Evolutionary conservation across 92 coral and sea anemone genomes (phyloP).

Genomic region (Parazoanthus darwini): DNA sequence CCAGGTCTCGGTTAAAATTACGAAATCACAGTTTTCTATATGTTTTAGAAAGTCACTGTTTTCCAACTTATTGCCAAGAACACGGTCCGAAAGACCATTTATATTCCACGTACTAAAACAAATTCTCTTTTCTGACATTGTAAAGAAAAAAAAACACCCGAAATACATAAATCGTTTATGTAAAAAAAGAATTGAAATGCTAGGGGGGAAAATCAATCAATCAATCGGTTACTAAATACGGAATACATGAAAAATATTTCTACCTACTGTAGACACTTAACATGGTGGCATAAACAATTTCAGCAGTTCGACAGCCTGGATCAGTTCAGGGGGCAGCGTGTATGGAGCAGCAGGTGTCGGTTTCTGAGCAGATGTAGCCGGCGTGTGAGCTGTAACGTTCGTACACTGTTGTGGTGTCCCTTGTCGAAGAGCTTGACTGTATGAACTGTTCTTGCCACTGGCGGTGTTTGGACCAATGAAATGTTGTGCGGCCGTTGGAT

Average conservation of each 20-base stretch:
- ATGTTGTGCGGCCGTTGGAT: too few relatives aligned
- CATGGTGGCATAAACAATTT: not conserved
- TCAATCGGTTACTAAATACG: too few relatives aligned
- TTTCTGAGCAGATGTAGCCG: too few relatives aligned
- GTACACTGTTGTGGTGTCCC: too few relatives aligned
- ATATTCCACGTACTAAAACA: constrained; percentile 41
- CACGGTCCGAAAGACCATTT: not conserved
- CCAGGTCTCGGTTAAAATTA: constrained; percentile 40
- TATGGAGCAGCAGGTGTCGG: too few relatives aligned
- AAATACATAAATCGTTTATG: not conserved
- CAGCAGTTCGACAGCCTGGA: not conserved
- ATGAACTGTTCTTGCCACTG: not conserved
- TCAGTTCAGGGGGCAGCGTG: not conserved
- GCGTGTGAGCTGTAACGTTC: too few relatives aligned
- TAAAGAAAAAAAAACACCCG: not conserved
- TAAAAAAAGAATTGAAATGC: not conserved
- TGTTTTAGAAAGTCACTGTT: not conserved
- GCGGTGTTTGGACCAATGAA: too few relatives aligned
- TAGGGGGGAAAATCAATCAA: not conserved
- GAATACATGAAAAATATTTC: not conserved
- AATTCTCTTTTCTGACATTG: not conserved
- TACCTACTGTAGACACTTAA: not conserved
- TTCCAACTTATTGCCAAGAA: constrained; percentile 7
- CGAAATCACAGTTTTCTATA: constrained; percentile 26
- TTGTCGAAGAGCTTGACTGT: not conserved